Conservation (phyloP, 2,113 vertebrate species). For the Rattus rattus region DNA sequence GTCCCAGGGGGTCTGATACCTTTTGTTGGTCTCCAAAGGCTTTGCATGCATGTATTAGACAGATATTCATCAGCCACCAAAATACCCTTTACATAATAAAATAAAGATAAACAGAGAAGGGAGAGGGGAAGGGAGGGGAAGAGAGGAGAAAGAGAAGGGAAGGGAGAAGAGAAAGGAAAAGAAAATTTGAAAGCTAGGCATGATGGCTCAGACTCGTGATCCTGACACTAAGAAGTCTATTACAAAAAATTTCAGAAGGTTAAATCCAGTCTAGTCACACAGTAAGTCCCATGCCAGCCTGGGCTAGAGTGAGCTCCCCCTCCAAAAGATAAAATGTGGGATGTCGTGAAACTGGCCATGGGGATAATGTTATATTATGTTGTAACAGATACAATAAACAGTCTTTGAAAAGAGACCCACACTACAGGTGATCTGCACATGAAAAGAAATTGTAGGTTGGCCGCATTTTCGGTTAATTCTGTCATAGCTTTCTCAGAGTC, state of each 20-base stretch:
- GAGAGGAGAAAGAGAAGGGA: no score
- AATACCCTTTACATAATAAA: background rate
- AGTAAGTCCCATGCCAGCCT: background rate
- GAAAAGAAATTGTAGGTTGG: background rate
- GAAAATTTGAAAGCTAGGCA: background rate
- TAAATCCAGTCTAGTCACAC: background rate
- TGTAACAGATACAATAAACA: background rate
- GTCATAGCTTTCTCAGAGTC: background rate
- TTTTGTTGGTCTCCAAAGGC: background rate
- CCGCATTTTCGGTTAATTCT: background rate
- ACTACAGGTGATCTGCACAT: background rate
- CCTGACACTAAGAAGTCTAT: background rate
- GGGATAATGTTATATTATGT: background rate
- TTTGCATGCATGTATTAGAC: no score
- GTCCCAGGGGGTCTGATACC: no score
- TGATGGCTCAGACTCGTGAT: background rate
- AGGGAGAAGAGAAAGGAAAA: background rate
- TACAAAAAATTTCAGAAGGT: background rate
- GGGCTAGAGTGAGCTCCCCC: background rate
- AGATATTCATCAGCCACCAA: background rate
- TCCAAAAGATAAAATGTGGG: background rate
- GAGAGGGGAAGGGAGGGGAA: no score
- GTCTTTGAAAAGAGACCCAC: slow-evolving; percentile 4
- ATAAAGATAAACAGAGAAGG: no score
- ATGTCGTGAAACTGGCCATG: background rate